These are phyloP conservation scores for Apocrypta bakeri DNA, from an alignment of 1,140 invertebrate genomes.

Conservation along the genomic window DNA sequence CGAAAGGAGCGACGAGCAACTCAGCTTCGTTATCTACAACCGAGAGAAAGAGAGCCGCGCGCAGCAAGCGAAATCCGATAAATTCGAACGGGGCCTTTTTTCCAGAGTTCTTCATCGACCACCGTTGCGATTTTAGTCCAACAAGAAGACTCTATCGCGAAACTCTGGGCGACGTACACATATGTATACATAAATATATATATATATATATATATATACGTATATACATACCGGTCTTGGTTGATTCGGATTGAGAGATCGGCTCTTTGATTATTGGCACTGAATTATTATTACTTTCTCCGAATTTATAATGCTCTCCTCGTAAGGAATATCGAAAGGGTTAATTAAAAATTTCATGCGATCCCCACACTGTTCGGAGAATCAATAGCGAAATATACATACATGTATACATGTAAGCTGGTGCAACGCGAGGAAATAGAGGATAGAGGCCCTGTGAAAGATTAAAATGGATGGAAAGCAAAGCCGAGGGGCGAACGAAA, in stretches of 20 bases:
- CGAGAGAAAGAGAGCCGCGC: neutral
- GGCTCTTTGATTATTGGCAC: neutral
- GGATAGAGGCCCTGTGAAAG: neutral
- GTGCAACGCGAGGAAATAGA: too few relatives aligned
- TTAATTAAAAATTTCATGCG: too few relatives aligned
- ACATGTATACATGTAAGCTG: too few relatives aligned
- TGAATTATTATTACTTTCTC: neutral
- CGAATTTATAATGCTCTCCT: neutral
- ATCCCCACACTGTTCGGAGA: neutral
- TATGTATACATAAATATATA: too few relatives aligned
- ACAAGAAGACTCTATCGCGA: neutral
- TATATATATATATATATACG: too few relatives aligned
- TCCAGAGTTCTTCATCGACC: neutral
- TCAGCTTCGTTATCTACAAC: neutral
- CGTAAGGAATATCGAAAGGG: neutral
- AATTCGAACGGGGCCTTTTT: conserved; percentile 16
- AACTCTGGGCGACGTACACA: too few relatives aligned
- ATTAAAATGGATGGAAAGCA: conserved; percentile 11
- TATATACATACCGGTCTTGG: too few relatives aligned
- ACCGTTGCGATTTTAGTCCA: neutral
- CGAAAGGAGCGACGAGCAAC: neutral
- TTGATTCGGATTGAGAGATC: neutral
- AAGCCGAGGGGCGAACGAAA: neutral
- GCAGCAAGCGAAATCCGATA: conserved; percentile 1
- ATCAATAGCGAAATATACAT: neutral